Evolutionary conservation across 2,113 vertebrate species (phyloP).

Genomic region (Apteryx mantelli): DNA sequence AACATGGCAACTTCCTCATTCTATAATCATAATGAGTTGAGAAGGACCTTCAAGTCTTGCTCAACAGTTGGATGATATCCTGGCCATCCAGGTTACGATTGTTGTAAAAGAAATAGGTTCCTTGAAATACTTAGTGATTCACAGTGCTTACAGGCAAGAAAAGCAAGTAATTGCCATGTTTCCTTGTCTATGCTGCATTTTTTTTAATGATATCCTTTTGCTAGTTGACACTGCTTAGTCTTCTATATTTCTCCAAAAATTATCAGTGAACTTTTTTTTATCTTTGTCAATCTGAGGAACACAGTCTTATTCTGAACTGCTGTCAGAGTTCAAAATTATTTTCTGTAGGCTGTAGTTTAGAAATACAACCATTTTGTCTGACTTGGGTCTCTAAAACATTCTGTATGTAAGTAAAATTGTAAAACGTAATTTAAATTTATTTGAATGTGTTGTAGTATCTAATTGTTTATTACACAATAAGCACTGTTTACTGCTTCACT

Average conservation of each 20-base stretch:
- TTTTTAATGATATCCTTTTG: not conserved
- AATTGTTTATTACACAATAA: not conserved
- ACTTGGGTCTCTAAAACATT: not conserved
- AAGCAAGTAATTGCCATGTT: not conserved
- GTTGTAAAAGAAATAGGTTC: not conserved
- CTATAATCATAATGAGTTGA: not conserved
- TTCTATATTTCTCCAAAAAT: not conserved
- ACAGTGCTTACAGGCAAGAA: not conserved
- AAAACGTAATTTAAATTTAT: not conserved
- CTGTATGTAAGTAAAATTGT: not conserved
- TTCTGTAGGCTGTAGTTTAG: not conserved
- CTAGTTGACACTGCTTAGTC: not conserved
- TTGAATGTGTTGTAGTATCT: not conserved
- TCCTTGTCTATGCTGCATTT: not conserved
- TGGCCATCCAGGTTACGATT: not conserved
- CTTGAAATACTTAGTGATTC: slow-evolving; percentile 12
- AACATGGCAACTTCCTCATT: not conserved
- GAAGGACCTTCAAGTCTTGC: not conserved
- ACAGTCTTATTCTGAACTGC: not conserved
- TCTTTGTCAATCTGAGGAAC: not conserved
- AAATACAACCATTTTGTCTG: not conserved
- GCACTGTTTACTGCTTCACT: not conserved
- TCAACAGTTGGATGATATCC: not conserved
- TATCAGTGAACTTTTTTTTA: not conserved
- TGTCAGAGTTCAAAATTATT: not conserved